Conservation (phyloP, 2,888 invertebrate species). For the Caradrina kadenii region DNA sequence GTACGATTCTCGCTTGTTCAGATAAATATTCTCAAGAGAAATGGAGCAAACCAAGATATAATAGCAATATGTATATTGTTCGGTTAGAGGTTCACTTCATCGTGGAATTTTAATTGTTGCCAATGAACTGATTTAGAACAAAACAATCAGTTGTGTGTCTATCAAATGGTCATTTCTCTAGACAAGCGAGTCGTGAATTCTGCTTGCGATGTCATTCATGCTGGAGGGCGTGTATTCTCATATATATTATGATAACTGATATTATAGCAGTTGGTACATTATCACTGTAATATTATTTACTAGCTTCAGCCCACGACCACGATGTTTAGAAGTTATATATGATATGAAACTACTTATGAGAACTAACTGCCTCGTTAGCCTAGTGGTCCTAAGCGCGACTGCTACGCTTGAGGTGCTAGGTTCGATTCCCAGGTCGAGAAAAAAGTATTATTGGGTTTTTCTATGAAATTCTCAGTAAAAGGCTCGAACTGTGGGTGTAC, state of each 20-base stretch:
- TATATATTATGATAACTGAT: constrained; percentile 9
- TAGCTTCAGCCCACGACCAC: too few species aligned
- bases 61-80: constrained; percentile 15
- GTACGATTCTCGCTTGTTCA: not conserved
- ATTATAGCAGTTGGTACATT: not conserved
- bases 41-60: constrained; percentile 10
- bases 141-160: constrained; percentile 47
- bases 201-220: constrained; percentile 52
- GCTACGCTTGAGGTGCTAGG: too few species aligned
- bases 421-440: too few species aligned
- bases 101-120: constrained; percentile 42
- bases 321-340: too few species aligned
- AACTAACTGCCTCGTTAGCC: too few species aligned
- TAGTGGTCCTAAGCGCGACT: too few species aligned
- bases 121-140: constrained; percentile 27
- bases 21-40: constrained; percentile 22
- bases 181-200: constrained; percentile 42
- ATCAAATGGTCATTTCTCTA: constrained; percentile 36
- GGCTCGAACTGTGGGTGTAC: too few species aligned
- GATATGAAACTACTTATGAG: too few species aligned
- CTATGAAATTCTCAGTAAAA: too few species aligned
- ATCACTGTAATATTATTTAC: not conserved
- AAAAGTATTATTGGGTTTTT: too few species aligned
- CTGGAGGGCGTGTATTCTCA: constrained; percentile 42
- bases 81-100: constrained; percentile 31